These are phyloP conservation scores for Ips nitidus DNA, from an alignment of 1,140 invertebrate species.

Conservation along the genomic window DNA sequence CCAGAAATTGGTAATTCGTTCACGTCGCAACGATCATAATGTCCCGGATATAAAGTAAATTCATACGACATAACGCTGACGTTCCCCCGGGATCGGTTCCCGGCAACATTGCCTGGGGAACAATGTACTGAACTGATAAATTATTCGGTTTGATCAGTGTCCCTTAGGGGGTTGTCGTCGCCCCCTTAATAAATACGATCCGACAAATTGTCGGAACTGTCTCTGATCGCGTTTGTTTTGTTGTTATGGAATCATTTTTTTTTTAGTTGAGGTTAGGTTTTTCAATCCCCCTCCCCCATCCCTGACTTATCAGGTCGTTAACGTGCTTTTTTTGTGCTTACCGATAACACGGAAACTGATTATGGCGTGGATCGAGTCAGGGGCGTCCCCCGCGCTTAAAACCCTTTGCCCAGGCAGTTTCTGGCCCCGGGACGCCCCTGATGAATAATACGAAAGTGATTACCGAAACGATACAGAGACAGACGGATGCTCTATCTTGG, in stretches of 20 bases:
- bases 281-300: neutral
- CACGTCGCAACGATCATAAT: conserved; percentile 31
- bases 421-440: too few species aligned
- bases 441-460: too few species aligned
- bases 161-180: conserved; percentile 29
- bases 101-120: conserved; percentile 35
- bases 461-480: too few species aligned
- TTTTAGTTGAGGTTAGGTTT: neutral
- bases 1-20: conserved; percentile 9
- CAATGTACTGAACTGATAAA: conserved; percentile 35
- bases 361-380: neutral
- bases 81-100: conserved; percentile 16
- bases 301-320: neutral
- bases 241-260: neutral
- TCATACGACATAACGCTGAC: conserved; percentile 31
- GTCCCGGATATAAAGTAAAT: conserved; percentile 27
- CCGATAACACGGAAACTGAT: neutral
- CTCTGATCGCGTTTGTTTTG: neutral
- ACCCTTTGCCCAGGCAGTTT: neutral
- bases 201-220: conserved; percentile 22
- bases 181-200: conserved; percentile 12
- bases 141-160: conserved; percentile 34
- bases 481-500: too few species aligned
- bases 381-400: neutral
- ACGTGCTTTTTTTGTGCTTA: neutral